Conservation (phyloP, 1,140 invertebrate species). For the Tachypleus tridentatus region DNA sequence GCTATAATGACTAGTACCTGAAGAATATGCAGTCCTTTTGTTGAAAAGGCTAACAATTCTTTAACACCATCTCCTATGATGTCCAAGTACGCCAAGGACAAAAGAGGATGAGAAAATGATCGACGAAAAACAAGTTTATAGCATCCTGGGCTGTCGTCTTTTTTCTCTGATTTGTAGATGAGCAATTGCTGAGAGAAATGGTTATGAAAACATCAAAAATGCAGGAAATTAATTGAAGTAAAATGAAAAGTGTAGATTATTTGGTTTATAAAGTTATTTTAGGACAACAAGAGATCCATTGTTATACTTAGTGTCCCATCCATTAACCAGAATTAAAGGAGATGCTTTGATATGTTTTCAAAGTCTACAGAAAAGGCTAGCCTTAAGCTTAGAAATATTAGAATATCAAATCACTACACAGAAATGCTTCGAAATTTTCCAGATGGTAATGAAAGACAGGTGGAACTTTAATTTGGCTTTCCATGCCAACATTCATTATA, state of each 20-base stretch:
- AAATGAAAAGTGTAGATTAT: no score
- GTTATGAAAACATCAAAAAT: neutral
- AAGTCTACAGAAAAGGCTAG: no score
- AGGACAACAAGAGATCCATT: no score
- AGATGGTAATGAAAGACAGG: no score
- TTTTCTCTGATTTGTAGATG: slow-evolving; percentile 38
- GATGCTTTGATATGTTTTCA: no score
- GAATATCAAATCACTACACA: no score
- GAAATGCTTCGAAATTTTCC: no score
- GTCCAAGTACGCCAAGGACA: slow-evolving; percentile 49
- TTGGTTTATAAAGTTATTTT: no score
- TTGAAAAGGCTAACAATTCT: slow-evolving; percentile 52
- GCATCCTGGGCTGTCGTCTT: neutral
- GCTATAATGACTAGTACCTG: slow-evolving; percentile 36
- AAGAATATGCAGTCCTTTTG: slow-evolving; percentile 52
- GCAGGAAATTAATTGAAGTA: neutral
- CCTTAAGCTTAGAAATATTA: no score
- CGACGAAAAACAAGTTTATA: slow-evolving; percentile 18
- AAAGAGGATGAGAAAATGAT: slow-evolving; percentile 46
- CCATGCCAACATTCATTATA: no score
- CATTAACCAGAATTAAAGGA: neutral
- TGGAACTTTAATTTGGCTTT: no score
- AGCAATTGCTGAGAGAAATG: slow-evolving; percentile 42
- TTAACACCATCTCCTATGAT: slow-evolving; percentile 55
- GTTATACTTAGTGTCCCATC: neutral